Conservation (phyloP, 2,888 invertebrate species). For the Calameuta idolon region DNA sequence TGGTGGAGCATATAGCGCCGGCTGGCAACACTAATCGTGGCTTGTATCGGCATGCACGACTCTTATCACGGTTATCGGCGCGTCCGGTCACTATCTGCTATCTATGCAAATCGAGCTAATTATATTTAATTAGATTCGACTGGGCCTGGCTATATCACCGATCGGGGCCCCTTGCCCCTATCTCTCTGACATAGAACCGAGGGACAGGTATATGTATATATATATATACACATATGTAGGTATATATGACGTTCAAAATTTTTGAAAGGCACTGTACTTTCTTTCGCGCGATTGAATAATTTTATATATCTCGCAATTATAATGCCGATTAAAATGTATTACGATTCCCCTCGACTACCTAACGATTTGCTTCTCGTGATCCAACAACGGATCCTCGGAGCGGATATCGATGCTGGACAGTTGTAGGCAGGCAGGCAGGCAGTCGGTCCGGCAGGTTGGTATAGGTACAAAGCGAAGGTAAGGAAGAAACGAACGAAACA, state of each 20-base stretch:
- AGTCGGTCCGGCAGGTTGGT: not conserved
- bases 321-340: not conserved
- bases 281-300: not conserved
- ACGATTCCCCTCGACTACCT: not conserved
- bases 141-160: slow-evolving; percentile 58
- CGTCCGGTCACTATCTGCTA: slow-evolving; percentile 66
- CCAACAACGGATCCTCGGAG: not conserved
- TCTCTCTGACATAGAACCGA: not conserved
- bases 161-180: slow-evolving; percentile 46
- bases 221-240: too few relatives aligned
- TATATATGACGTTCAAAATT: not conserved
- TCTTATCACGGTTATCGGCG: slow-evolving; percentile 65
- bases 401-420: not conserved
- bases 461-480: not conserved
- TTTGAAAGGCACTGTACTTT: not conserved
- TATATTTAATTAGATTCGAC: slow-evolving; percentile 68
- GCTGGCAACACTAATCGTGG: slow-evolving; percentile 63
- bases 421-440: not conserved
- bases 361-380: not conserved
- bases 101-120: slow-evolving; percentile 68
- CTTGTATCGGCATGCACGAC: slow-evolving; percentile 61
- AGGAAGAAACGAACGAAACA: not conserved
- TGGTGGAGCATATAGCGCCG: slow-evolving; percentile 36
- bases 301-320: not conserved
- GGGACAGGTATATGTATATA: not conserved